Base-by-base conservation (phyloP, 1,140 invertebrate species). In the Diabrotica virgifera region DNA sequence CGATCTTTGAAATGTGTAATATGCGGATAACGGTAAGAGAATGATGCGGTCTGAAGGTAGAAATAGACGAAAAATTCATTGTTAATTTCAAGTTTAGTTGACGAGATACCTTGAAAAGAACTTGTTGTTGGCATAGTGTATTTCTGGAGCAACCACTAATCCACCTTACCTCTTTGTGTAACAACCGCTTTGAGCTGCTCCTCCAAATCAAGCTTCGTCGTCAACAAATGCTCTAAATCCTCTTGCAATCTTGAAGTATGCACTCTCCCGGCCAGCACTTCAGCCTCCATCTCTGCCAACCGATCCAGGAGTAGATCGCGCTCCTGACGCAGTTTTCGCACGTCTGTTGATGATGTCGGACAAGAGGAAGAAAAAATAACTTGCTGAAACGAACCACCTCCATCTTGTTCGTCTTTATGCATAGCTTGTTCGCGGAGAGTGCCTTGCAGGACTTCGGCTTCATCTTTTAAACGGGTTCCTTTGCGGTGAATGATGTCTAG, bases 401-500 rank as follows among this genome's bases (percentile, higher is more conserved):
- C 78, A 10, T 36, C 36, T 57, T 37, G 24, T n/a, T 37, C 24
- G 14, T 46, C 46, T 12, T 58, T 36, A 35, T 36, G 36, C 60
- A 84, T 82, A 8, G 80, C 80, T 71, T 72, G 80, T 72, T 70
- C 79, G 63, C 53, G 77, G 67, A 62, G 75, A 71, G 76, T 78
- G 37, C 79, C 83, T 67, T 85, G 83, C 13, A 85, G 76, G 35
- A 82, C 82, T 65, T 89, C 87, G 13, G 89, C 86, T 73, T 93
- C 91, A 63, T 91, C 86, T 65, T 90, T 84, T 69, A 93, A 82
- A 50, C 87, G 82, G 12, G 86, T 87, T 0, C 90, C 91, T 71
- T 92, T 91, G 35, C 87, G 81, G 67, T 94, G 90, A 70, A 94
- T 94, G 67, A 92, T 88, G 75, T 95, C 92, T 58, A 95, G 82